Percentiles rank a stretch among this genome's conserved stretches.
phyloP scores from a whole-genome alignment of 2,888 invertebrate genomes.

The Cephus pulcher region DNA sequence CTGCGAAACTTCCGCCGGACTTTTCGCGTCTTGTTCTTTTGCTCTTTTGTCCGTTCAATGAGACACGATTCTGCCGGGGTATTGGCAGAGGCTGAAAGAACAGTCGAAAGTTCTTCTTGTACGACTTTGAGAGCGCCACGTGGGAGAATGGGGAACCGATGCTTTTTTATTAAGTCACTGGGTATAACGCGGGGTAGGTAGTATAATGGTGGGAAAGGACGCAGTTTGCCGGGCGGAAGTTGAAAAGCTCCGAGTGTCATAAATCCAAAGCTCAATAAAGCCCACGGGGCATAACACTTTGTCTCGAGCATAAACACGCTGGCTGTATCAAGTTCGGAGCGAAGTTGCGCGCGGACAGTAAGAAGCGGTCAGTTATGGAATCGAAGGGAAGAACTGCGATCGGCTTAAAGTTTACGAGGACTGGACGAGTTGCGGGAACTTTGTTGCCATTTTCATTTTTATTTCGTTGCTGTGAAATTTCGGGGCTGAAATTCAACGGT shows the following conservation, averaged over 20 bases:
- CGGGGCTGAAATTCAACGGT: background rate
- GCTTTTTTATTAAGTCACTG: background rate
- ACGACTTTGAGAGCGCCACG: background rate
- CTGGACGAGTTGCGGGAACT: background rate
- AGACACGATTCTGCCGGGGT: background rate
- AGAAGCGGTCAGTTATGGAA: background rate
- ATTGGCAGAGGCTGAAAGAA: background rate
- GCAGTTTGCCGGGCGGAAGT: conserved; percentile 16
- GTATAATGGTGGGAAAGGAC: background rate
- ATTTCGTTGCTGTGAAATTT: background rate
- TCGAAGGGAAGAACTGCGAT: background rate
- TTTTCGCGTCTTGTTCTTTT: background rate
- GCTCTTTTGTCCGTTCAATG: background rate
- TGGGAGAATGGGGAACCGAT: background rate
- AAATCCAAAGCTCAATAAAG: conserved; percentile 46
- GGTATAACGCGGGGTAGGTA: background rate
- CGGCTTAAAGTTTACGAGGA: background rate
- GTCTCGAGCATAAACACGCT: conserved; percentile 41
- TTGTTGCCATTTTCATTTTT: background rate
- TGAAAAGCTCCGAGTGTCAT: conserved; percentile 28
- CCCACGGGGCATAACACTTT: conserved; percentile 39
- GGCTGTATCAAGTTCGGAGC: background rate
- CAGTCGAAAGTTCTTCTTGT: background rate
- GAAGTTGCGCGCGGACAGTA: background rate
- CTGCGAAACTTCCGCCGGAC: background rate